Evolutionary conservation across 2,797 vertebrate genomes (phyloP), one percentile per base, ranked within the genome.

Genomic region (Hemitrygon akajei): DNA sequence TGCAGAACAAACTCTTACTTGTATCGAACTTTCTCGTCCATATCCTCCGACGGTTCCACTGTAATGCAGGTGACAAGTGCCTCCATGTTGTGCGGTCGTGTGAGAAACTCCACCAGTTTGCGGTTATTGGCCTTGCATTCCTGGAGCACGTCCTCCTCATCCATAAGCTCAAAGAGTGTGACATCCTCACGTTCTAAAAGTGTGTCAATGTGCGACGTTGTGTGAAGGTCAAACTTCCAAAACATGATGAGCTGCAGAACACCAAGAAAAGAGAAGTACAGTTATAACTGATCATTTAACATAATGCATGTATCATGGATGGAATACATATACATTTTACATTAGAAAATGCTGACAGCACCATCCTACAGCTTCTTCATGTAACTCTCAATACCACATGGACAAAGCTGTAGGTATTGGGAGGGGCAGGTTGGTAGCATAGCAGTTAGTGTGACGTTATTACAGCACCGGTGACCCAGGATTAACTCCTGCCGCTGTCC

Each of bases 201-300:
- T 0, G 96, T 95, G 94, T 97, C 96, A 16, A 97, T 95, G 93
- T 97, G 96, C 20, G 96, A 97, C 94, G 96, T 96, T 0, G 96
- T 96, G 94, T 96, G 96, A 93, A 97, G 95, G 94, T 97, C 96
- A 95, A 97, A 97, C 95, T 97, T 97, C 96, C 96, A 97, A 94
- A 97, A 97, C 96, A 97, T 97, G 95, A 95, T 95, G 96, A 95
- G 95, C 96, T 96, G 94, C 0, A 66, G 56, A 27, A 91, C 7
- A 91, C 16, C 60, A 11, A 71, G 58, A 34, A 66, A 3, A 82
- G 40, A 47, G 14, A 37, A 7, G 9, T 7, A 75, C 22, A 22
- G 71, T 73, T 73, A 75, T 75, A 75, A 75, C 20, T 75, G 71
- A 20, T 25, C 71, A 75, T 25, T 22, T 75, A 75, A 75, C 71